A percentile compares a stretch with the other conserved stretches of the same genome.
These are phyloP conservation scores for Sceloporus undulatus DNA, from an alignment of 2,113 vertebrate genomes.

Conservation along the genomic window DNA sequence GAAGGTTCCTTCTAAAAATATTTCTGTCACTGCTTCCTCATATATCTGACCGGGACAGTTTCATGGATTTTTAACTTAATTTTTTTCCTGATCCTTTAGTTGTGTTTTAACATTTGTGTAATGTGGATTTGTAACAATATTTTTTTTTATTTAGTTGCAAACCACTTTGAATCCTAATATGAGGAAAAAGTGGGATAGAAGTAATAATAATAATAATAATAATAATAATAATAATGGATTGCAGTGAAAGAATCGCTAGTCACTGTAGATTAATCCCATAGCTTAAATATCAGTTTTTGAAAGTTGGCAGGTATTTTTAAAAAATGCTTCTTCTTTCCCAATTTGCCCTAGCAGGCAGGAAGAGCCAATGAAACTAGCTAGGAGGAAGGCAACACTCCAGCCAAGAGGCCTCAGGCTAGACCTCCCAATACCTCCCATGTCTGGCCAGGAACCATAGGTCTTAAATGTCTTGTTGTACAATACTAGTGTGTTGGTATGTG, in stretches of 20 bases:
- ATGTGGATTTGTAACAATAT: too few relatives aligned
- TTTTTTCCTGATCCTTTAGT: too few relatives aligned
- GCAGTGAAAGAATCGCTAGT: background rate
- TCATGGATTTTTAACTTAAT: background rate
- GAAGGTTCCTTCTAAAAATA: too few relatives aligned
- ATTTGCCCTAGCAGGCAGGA: background rate
- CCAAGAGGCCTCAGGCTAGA: background rate
- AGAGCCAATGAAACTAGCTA: too few relatives aligned
- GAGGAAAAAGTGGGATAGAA: too few relatives aligned
- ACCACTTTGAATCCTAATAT: too few relatives aligned
- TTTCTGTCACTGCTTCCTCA: background rate
- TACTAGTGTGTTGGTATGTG: background rate
- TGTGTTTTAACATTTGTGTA: too few relatives aligned
- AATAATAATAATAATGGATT: too few relatives aligned
- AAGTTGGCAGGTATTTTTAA: background rate
- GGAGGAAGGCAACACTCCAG: background rate
- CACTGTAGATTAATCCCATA: background rate
- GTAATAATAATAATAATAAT: too few relatives aligned
- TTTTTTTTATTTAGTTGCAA: too few relatives aligned
- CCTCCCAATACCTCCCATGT: too few relatives aligned
- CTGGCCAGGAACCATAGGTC: background rate
- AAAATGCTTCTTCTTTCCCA: background rate
- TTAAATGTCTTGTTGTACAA: background rate
- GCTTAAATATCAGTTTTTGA: background rate
- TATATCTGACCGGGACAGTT: background rate